Conservation (phyloP, 2,888 invertebrate genomes). For the Drosophila tripunctata region DNA sequence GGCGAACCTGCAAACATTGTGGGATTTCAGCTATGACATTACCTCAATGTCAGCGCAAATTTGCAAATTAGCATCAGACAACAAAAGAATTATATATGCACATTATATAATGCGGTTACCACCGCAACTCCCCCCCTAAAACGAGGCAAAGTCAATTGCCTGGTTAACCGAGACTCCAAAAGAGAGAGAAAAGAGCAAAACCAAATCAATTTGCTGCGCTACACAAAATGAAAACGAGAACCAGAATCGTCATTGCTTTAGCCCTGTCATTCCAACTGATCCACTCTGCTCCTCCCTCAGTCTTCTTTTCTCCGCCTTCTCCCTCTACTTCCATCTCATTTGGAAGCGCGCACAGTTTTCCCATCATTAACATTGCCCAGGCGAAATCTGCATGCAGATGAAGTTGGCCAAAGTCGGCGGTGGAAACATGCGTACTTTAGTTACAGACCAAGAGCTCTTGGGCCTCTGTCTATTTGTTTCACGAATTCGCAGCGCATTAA, state of each 20-base stretch:
- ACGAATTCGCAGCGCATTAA: conserved; percentile 79
- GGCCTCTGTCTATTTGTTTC: conserved; percentile 74
- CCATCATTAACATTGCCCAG: conserved; percentile 73
- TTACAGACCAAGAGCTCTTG: conserved; percentile 56
- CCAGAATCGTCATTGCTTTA: conserved; percentile 46
- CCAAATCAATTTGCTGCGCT: conserved; percentile 70
- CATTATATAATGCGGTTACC: conserved; percentile 63
- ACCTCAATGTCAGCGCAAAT: conserved; percentile 67
- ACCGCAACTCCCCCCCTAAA: conserved; percentile 9
- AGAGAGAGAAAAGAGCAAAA: conserved; percentile 27
- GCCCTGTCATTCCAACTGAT: conserved; percentile 32
- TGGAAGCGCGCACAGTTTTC: conserved; percentile 52
- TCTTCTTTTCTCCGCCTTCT: neutral
- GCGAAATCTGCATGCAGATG: conserved; percentile 69
- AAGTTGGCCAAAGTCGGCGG: conserved; percentile 52
- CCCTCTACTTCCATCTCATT: conserved; percentile 8
- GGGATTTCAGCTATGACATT: conserved; percentile 64
- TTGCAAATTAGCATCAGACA: conserved; percentile 71
- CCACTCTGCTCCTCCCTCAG: neutral
- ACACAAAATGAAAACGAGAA: conserved; percentile 55
- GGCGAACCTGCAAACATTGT: conserved; percentile 3
- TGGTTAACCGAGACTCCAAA: conserved; percentile 4
- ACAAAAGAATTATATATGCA: conserved; percentile 74
- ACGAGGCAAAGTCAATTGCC: conserved; percentile 49
- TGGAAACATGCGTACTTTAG: conserved; percentile 80